Evolutionary conservation across 2,888 invertebrate species (phyloP).

Genomic region (Trissolcus brochymenae): DNA sequence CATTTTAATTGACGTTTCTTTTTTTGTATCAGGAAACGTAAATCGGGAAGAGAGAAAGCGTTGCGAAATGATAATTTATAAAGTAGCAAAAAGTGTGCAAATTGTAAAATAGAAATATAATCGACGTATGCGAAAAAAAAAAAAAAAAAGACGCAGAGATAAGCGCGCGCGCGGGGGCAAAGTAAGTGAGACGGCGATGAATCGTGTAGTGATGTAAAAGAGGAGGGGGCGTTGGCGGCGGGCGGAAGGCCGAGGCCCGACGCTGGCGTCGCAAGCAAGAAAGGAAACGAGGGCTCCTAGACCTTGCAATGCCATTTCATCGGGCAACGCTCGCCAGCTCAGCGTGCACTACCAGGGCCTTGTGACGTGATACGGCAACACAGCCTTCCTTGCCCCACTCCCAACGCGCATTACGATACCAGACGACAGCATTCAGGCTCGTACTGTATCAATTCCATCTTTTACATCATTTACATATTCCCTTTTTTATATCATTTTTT

Average conservation of each 20-base stretch:
- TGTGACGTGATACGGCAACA: slow-evolving; percentile 80
- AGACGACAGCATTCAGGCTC: slow-evolving; percentile 29
- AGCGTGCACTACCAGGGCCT: slow-evolving; percentile 51
- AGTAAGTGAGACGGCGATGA: slow-evolving; percentile 39
- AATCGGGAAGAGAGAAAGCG: slow-evolving; percentile 24
- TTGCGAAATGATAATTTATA: slow-evolving; percentile 32
- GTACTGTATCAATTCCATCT: not conserved
- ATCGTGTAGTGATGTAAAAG: slow-evolving; percentile 28
- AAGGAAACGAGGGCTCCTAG: slow-evolving; percentile 63
- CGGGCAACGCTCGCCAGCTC: slow-evolving; percentile 62
- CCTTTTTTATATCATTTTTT: not conserved
- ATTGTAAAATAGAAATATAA: slow-evolving; percentile 24
- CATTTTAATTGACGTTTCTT: too few relatives aligned
- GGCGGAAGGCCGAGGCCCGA: slow-evolving; percentile 40
- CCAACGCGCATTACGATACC: slow-evolving; percentile 39
- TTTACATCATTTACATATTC: not conserved
- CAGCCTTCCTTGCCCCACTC: slow-evolving; percentile 72
- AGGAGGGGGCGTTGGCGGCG: slow-evolving; percentile 20
- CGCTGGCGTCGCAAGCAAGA: slow-evolving; percentile 52
- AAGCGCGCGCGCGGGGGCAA: slow-evolving; percentile 25
- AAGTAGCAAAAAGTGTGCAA: slow-evolving; percentile 18
- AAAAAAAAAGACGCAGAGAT: too few relatives aligned
- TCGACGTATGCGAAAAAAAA: slow-evolving; percentile 12
- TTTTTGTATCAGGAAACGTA: too few relatives aligned
- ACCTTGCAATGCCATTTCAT: slow-evolving; percentile 73